Evolutionary conservation across 2,797 vertebrate species (phyloP).

Genomic region (Eleutherodactylus coqui): DNA sequence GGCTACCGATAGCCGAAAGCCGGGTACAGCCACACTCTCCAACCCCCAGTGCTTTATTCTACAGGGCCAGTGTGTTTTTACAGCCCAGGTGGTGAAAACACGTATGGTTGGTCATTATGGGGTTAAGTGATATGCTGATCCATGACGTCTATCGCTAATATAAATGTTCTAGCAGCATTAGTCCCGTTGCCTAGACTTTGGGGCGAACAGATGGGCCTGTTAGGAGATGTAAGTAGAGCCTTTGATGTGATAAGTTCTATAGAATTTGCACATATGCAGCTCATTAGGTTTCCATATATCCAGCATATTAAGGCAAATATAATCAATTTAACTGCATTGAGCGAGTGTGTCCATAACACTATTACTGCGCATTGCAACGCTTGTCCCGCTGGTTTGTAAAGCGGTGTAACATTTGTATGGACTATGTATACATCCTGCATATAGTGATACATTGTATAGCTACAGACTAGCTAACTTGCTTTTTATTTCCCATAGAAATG

Average conservation of each 20-base stretch:
- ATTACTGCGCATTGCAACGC: neutral
- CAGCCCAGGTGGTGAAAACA: no score
- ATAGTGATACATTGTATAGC: neutral
- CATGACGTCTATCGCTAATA: neutral
- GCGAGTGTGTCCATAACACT: conserved; percentile 18
- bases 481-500: neutral
- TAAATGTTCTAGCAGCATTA: neutral
- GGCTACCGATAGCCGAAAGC: no score
- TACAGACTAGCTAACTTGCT: neutral
- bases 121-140: neutral
- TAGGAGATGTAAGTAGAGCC: neutral
- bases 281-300: conserved; percentile 28
- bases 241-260: neutral
- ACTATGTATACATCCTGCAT: neutral
- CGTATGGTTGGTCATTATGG: no score
- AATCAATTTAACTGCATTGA: conserved; percentile 25
- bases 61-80: no score
- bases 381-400: neutral
- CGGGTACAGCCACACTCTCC: no score
- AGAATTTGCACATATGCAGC: conserved; percentile 13
- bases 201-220: conserved; percentile 13
- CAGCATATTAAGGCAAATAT: neutral
- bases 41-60: no score
- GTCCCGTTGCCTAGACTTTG: neutral
- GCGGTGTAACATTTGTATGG: neutral